Conservation (phyloP, 2,113 vertebrate species). For the Micromys minutus region DNA sequence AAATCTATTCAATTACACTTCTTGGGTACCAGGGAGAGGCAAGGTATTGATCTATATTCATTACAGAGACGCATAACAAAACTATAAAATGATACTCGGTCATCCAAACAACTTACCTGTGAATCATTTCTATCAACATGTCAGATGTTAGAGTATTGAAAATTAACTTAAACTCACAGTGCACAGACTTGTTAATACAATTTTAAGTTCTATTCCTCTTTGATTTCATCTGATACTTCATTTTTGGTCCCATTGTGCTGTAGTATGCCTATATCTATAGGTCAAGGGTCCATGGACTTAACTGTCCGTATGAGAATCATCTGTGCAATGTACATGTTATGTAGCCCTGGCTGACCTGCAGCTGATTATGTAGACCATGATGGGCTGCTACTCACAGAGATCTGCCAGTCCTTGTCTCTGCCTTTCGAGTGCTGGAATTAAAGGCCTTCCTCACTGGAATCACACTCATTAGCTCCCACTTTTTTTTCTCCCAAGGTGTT, state of each 20-base stretch:
- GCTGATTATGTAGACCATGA: not conserved
- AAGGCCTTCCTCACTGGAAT: not conserved
- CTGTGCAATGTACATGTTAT: not conserved
- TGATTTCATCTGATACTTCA: not conserved
- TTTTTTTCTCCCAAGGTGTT: no score
- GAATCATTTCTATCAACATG: not conserved
- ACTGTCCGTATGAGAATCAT: not conserved
- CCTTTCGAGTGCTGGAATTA: not conserved
- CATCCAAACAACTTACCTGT: not conserved
- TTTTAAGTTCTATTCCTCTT: not conserved
- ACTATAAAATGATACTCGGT: not conserved
- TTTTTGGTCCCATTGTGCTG: not conserved
- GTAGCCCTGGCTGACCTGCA: not conserved
- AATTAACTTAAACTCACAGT: not conserved
- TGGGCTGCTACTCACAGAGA: not conserved
- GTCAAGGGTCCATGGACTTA: not conserved
- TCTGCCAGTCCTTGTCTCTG: not conserved
- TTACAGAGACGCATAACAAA: not conserved
- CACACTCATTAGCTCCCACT: not conserved
- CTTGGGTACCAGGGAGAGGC: not conserved
- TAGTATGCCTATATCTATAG: not conserved
- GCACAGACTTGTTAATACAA: not conserved
- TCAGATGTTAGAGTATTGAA: not conserved
- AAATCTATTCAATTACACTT: not conserved
- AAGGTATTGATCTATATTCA: not conserved